phyloP scores from a whole-genome alignment of 2,113 vertebrate genomes.

The Noturus placidus region DNA sequence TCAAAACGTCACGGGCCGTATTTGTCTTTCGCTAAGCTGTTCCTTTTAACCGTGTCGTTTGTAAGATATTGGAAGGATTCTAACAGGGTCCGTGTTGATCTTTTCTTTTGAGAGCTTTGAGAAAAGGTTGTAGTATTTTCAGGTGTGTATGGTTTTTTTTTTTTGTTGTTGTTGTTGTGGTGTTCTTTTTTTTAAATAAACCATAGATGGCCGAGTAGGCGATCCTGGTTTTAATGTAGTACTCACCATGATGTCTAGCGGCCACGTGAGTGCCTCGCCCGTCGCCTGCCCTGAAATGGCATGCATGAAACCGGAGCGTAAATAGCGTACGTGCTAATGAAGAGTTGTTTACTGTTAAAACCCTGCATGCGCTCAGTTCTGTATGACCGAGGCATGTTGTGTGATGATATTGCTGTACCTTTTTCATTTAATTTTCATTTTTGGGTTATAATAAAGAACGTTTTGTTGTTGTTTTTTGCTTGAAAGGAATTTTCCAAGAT shows the following conservation, averaged over 20 bases:
- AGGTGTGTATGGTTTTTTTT: not conserved
- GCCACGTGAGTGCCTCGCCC: not conserved
- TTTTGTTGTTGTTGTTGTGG: too few relatives aligned
- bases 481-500: not conserved
- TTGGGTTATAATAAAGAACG: not conserved
- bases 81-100: not conserved
- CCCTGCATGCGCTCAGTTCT: constrained; percentile 27
- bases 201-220: not conserved
- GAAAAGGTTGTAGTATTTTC: not conserved
- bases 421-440: constrained; percentile 8
- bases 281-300: not conserved
- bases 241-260: constrained; percentile 44
- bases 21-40: not conserved
- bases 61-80: not conserved
- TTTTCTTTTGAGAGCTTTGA: not conserved
- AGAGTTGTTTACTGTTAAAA: not conserved
- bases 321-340: not conserved
- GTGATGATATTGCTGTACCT: constrained; percentile 1
- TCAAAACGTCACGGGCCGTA: not conserved
- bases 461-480: not conserved
- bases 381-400: constrained; percentile 23
- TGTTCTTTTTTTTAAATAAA: not conserved
- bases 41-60: not conserved
- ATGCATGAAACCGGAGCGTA: constrained; percentile 29
- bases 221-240: constrained; percentile 10